Evolutionary conservation across 1,140 invertebrate species (phyloP).

Genomic region (Adelges cooleyi): DNA sequence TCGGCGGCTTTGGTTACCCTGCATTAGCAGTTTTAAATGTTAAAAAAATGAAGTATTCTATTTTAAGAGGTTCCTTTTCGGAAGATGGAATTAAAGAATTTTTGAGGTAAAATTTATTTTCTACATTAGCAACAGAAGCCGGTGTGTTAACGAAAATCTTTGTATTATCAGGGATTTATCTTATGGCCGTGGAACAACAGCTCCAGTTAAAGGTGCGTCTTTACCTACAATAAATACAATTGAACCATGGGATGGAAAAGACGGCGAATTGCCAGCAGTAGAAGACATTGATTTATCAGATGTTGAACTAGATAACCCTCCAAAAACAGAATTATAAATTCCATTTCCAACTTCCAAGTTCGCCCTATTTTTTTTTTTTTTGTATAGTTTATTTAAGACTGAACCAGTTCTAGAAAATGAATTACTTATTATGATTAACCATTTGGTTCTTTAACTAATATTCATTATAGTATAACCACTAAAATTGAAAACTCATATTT

Average conservation of each 20-base stretch:
- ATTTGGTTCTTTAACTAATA: neutral
- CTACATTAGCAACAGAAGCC: neutral
- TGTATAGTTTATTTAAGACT: slow-evolving; percentile 7
- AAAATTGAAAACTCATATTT: too few relatives aligned
- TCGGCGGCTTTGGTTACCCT: slow-evolving; percentile 85
- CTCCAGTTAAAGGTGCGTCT: slow-evolving; percentile 71
- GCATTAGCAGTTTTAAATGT: slow-evolving; percentile 93
- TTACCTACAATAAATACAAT: slow-evolving; percentile 64
- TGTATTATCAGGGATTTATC: slow-evolving; percentile 66
- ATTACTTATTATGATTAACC: neutral
- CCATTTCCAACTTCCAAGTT: neutral
- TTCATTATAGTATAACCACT: too few relatives aligned
- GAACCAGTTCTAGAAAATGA: slow-evolving; percentile 1
- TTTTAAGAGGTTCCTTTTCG: slow-evolving; percentile 88
- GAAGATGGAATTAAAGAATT: slow-evolving; percentile 91
- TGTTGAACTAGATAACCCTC: slow-evolving; percentile 67
- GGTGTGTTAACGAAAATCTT: neutral
- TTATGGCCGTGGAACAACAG: slow-evolving; percentile 85
- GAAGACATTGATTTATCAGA: slow-evolving; percentile 91
- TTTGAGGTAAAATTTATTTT: slow-evolving; percentile 45
- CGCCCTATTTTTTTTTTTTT: neutral
- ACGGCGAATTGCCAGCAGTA: slow-evolving; percentile 75
- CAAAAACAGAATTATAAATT: slow-evolving; percentile 63
- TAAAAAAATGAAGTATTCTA: slow-evolving; percentile 94
- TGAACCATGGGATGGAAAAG: slow-evolving; percentile 93